Base-by-base conservation (phyloP, 2,888 invertebrate genomes). In the Athripsodes cinereus region DNA sequence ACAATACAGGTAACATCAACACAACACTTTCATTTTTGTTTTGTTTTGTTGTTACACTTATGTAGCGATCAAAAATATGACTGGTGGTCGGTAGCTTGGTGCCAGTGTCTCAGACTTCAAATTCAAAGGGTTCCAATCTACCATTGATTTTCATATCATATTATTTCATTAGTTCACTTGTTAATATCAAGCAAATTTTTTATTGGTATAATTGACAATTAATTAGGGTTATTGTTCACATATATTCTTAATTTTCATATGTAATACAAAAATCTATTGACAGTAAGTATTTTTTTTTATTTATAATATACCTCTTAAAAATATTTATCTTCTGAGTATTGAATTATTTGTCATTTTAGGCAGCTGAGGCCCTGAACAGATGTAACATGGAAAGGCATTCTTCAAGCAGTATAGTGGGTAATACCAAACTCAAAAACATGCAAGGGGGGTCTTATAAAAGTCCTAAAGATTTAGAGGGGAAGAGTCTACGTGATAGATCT, bases 281-380 rank as follows among this genome's bases (percentile, higher is more conserved):
- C n/a, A n/a, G n/a, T n/a, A n/a, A n/a, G n/a, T n/a, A n/a, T n/a
- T n/a, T n/a, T n/a, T n/a, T n/a, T n/a, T n/a, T n/a, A n/a, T n/a
- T n/a, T n/a, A n/a, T n/a, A n/a, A n/a, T n/a, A n/a, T n/a, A n/a
- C n/a, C n/a, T n/a, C n/a, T n/a, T n/a, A n/a, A n/a, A n/a, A n/a
- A 11, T 31, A 11, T 31, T 31, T 6, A 11, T 31, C 11, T 11
- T 31, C 11, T 31, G 11, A 31, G 31, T 11, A 8, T 6, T 31
- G 31, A 31, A 8, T 11, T n/a, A n/a, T n/a, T n/a, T 31, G 6
- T 47, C 19, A 19, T 74, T 75, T 62, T 79, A 86, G 79, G 87
- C 87, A 10, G 87, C 86, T 0, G 87, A 86, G 71, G 80, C 83
- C 57, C 72, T 88, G 63, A 87, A 87, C 71, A 79, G 86, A 53